phyloP scores from a whole-genome alignment of 1,140 invertebrate genomes.

The Stegodyphus dumicola region DNA sequence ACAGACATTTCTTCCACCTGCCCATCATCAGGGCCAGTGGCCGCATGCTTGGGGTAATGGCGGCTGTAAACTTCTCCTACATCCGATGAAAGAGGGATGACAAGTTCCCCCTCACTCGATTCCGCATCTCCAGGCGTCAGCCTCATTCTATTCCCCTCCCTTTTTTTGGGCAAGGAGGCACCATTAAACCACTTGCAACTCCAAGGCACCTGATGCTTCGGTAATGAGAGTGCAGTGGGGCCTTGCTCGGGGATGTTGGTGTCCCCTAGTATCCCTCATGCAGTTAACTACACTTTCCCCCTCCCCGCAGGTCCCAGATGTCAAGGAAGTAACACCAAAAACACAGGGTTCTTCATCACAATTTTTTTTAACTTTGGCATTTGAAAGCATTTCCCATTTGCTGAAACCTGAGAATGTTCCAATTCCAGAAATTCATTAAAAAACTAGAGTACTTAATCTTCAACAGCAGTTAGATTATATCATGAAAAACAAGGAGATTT shows the following conservation, averaged over 20 bases:
- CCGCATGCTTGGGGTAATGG: neutral
- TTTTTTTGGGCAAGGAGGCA: neutral
- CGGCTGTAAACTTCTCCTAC: slow-evolving; percentile 12
- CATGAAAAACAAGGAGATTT: too few relatives aligned
- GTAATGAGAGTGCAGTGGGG: slow-evolving; percentile 31
- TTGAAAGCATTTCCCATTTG: neutral
- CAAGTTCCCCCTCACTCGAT: neutral
- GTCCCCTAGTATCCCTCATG: neutral
- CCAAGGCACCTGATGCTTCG: slow-evolving; percentile 38
- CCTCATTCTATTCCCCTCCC: neutral
- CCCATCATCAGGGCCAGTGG: neutral
- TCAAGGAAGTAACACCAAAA: neutral
- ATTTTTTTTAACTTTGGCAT: neutral
- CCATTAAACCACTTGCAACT: slow-evolving; percentile 42
- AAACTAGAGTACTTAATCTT: too few relatives aligned
- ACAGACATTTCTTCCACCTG: neutral
- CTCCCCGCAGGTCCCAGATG: neutral
- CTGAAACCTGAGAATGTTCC: neutral
- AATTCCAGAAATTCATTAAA: neutral
- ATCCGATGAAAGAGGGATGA: neutral
- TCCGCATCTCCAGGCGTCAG: neutral
- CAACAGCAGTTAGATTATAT: too few relatives aligned
- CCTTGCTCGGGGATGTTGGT: neutral
- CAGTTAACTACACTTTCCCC: neutral
- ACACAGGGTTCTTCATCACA: neutral